Conservation (phyloP, 2,888 invertebrate genomes). For the Allygus modestus region DNA sequence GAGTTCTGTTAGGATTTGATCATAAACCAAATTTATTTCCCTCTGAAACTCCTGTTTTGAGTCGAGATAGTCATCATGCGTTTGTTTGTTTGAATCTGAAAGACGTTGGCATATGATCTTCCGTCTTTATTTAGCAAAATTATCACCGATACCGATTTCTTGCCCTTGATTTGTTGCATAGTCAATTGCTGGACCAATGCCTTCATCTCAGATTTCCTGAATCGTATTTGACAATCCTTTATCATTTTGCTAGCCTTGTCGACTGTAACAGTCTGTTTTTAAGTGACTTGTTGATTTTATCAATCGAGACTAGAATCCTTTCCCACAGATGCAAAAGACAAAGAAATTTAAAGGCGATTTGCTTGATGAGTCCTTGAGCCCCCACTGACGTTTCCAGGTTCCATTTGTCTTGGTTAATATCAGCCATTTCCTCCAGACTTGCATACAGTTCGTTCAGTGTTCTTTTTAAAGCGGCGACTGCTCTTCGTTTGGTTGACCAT, state of each 20-base stretch:
- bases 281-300: slow-evolving; percentile 41
- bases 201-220: slow-evolving; percentile 56
- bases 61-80: neutral
- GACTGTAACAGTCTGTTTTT: slow-evolving; percentile 33
- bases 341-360: slow-evolving; percentile 40
- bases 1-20: slow-evolving; percentile 15
- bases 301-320: slow-evolving; percentile 39
- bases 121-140: slow-evolving; percentile 8
- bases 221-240: slow-evolving; percentile 53
- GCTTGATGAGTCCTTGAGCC: slow-evolving; percentile 40
- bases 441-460: slow-evolving; percentile 20
- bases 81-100: neutral
- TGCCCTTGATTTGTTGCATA: neutral
- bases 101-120: slow-evolving; percentile 3
- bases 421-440: neutral
- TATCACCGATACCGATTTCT: neutral
- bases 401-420: slow-evolving; percentile 22
- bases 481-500: slow-evolving; percentile 47
- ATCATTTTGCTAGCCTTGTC: slow-evolving; percentile 49
- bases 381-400: slow-evolving; percentile 28
- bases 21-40: neutral
- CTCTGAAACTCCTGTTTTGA: slow-evolving; percentile 23
- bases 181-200: neutral
- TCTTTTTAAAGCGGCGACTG: slow-evolving; percentile 51
- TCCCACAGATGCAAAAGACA: slow-evolving; percentile 37